phyloP scores from a whole-genome alignment of 2,888 invertebrate genomes.

The Eledone cirrhosa region DNA sequence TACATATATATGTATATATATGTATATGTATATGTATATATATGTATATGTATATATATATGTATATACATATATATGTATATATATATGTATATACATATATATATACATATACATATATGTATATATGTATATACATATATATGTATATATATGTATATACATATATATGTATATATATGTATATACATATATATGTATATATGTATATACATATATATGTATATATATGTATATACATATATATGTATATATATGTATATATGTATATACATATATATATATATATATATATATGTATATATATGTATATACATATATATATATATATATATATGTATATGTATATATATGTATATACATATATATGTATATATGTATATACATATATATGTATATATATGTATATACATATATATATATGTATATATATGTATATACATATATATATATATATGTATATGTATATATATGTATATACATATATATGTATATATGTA shows the following conservation, averaged over 20 bases:
- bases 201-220: background rate
- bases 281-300: background rate
- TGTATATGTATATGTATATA: background rate
- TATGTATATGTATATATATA: no score
- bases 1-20: background rate
- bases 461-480: background rate
- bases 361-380: background rate
- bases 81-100: background rate
- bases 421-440: background rate
- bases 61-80: background rate
- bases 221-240: no score
- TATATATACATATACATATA: background rate
- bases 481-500: background rate
- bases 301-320: background rate
- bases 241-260: background rate
- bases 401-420: background rate
- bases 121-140: background rate
- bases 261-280: background rate
- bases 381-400: background rate
- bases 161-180: background rate
- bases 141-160: background rate
- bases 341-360: background rate
- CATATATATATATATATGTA: background rate
- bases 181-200: no score
- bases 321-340: background rate